Conservation (phyloP, 2,113 vertebrate genomes). For the Lampris incognitus region DNA sequence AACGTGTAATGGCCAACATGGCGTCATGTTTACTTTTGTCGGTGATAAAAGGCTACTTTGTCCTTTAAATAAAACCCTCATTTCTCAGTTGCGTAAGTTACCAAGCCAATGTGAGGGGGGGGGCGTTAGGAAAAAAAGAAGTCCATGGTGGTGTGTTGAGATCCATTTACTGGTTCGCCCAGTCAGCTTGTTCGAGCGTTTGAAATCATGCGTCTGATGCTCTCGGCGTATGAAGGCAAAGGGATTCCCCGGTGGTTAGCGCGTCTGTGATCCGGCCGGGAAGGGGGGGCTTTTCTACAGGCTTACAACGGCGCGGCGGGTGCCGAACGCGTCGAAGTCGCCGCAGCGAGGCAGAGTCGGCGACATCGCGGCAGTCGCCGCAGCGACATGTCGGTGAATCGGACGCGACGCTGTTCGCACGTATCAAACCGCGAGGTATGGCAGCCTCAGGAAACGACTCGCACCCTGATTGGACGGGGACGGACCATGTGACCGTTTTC, state of each 20-base stretch:
- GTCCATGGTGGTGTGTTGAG: too few relatives aligned
- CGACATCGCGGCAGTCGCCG: conserved; percentile 12
- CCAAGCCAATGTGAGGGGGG: too few relatives aligned
- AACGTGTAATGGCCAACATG: too few relatives aligned
- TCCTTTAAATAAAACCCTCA: too few relatives aligned
- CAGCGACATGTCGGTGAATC: neutral
- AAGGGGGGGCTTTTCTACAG: conserved; percentile 21
- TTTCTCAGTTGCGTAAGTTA: too few relatives aligned
- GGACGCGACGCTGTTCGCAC: conserved; percentile 5
- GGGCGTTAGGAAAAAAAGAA: too few relatives aligned
- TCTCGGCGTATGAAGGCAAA: conserved; percentile 48
- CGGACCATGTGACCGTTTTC: conserved; percentile 84
- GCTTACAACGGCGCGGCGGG: neutral
- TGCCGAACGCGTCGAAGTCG: too few relatives aligned
- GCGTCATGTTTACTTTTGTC: too few relatives aligned
- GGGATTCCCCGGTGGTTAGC: conserved; percentile 50
- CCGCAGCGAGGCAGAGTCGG: neutral
- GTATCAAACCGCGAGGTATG: conserved; percentile 58
- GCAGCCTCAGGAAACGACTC: conserved; percentile 73
- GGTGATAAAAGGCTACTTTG: too few relatives aligned
- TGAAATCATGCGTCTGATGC: conserved; percentile 15
- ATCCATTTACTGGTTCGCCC: neutral
- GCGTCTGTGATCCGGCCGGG: conserved; percentile 14
- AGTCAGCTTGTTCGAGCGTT: conserved; percentile 5
- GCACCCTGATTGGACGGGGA: conserved; percentile 81